phyloP scores from a whole-genome alignment of 2,797 vertebrate species.

The Geotrypetes seraphini region DNA sequence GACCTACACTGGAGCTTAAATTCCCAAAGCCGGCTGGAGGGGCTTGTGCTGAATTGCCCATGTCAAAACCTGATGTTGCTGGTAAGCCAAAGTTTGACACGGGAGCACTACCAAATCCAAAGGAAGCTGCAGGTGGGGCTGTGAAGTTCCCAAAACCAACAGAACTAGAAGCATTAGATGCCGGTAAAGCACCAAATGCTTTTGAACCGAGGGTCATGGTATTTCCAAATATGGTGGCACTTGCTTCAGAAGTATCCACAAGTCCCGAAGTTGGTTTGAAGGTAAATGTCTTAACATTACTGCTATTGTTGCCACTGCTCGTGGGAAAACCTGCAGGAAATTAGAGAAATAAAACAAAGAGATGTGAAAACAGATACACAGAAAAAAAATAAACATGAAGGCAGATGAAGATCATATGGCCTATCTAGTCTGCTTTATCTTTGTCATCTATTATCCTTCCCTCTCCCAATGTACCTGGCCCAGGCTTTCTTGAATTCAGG shows the following conservation, averaged over 20 bases:
- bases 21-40: background rate
- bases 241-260: conserved; percentile 10
- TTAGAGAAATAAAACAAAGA: background rate
- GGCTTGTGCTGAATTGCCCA: background rate
- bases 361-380: too few relatives aligned
- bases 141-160: conserved; percentile 29
- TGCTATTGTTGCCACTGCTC: conserved; percentile 13
- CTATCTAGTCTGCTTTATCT: background rate
- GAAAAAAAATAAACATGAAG: too few relatives aligned
- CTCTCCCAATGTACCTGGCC: too few relatives aligned
- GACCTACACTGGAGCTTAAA: conserved; percentile 1
- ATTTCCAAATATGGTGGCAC: conserved; percentile 18
- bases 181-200: conserved; percentile 16
- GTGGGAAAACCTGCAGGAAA: conserved; percentile 48
- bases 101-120: conserved; percentile 59
- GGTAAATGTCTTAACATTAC: conserved; percentile 48
- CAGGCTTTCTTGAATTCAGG: too few relatives aligned
- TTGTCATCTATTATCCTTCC: too few relatives aligned
- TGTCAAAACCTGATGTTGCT: conserved; percentile 32
- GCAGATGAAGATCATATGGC: too few relatives aligned
- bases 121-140: conserved; percentile 46
- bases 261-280: conserved; percentile 50
- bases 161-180: conserved; percentile 4
- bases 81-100: conserved; percentile 24
- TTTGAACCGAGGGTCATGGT: conserved; percentile 2